phyloP scores from a whole-genome alignment of 2,888 invertebrate genomes.

The Protodeltote pygarga region DNA sequence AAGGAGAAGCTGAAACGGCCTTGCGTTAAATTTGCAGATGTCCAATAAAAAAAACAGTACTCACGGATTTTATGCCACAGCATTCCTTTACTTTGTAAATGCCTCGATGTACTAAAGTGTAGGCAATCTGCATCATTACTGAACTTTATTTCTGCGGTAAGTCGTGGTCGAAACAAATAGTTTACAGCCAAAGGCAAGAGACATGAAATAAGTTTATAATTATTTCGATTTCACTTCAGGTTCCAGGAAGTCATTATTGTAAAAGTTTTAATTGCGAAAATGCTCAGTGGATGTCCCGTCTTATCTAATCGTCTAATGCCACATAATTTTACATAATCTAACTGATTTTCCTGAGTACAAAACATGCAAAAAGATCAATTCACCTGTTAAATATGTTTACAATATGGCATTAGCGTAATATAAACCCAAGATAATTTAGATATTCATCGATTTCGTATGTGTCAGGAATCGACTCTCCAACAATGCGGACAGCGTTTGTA shows the following conservation, averaged over 20 bases:
- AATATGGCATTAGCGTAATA: background rate
- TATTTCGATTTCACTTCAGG: slow-evolving; percentile 17
- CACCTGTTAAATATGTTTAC: background rate
- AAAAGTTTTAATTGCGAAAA: slow-evolving; percentile 15
- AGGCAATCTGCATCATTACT: slow-evolving; percentile 18
- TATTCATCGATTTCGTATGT: slow-evolving; percentile 37
- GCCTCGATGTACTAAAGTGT: no score
- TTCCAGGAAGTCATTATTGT: slow-evolving; percentile 17
- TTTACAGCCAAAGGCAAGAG: slow-evolving; percentile 9
- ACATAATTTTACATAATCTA: background rate
- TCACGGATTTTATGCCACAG: background rate
- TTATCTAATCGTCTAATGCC: background rate
- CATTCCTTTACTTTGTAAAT: slow-evolving; percentile 11
- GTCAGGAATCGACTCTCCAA: slow-evolving; percentile 59
- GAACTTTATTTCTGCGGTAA: slow-evolving; percentile 14
- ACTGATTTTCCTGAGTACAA: no score
- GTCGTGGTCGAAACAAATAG: slow-evolving; percentile 28
- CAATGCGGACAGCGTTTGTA: slow-evolving; percentile 69
- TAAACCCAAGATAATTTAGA: slow-evolving; percentile 20
- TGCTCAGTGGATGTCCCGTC: slow-evolving; percentile 1
- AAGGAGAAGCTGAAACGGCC: no score
- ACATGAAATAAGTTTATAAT: slow-evolving; percentile 19
- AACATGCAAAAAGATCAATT: background rate
- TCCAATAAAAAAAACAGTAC: slow-evolving; percentile 3
- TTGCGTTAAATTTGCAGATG: background rate